Base-by-base conservation (phyloP, 1,140 invertebrate genomes). In the Temnothorax nylanderi region DNA sequence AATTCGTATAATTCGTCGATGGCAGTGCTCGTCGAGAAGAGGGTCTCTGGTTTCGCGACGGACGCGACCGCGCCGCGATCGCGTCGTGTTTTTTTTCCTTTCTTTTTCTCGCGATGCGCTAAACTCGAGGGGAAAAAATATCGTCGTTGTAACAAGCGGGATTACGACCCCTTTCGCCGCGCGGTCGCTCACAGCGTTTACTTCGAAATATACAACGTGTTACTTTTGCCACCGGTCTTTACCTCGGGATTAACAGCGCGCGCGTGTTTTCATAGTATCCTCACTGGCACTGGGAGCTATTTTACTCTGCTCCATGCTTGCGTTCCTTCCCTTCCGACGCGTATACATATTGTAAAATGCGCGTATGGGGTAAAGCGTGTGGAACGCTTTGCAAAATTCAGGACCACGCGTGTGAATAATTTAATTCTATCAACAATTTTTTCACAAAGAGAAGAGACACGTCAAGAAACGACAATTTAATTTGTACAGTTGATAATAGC, bases 21-120 rank as follows among this genome's bases (percentile, higher is more conserved):
- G 89, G 88, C 89, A 90, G 89, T 90, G 89, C 75, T 90, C 65
- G 88, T 90, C 78, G 80, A 75, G 89, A 87, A 80, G 54, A 51
- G 60, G 74, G 51, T 65, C 37, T 37, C 37, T 37, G 8, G 54
- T 54, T 34, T 49, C 32, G 47, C 81, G 54, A 86, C 44, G 81
- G 21, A 67, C 62, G 88, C 87, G 87, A 80, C 82, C 56, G 60
- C 65, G 87, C 74, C 69, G 62, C 60, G 67, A 58, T 72, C 51
- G 78, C 49, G 54, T 47, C 80, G 65, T 58, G 72, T 44, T 4
- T 32, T 32, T 26, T 34, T 44, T 51, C 26, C 5, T 37, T 10
- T 41, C 8, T 75, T 34, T 34, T 34, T 81, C 34, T 71, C 77
- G 16, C 77, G 13, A 69, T 60, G 60, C 71, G 72, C 34, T 71